Percentiles rank a stretch among this genome's conserved stretches.
Conservation (phyloP, 2,797 vertebrate genomes). For the Anomalospiza imberbis region DNA sequence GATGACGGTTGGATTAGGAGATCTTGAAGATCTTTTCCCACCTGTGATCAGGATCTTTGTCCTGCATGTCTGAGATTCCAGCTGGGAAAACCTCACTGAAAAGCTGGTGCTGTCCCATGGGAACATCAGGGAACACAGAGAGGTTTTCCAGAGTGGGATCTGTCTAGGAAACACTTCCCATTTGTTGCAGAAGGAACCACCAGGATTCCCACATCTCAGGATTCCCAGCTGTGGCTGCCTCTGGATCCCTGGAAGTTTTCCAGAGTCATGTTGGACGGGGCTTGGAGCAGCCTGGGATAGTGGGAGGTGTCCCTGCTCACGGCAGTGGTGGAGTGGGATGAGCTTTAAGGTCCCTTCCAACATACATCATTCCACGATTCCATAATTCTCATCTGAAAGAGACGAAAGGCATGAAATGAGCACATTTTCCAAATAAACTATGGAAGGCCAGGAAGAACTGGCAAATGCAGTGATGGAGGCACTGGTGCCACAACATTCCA, state of each 20-base stretch:
- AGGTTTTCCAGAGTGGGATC: not conserved
- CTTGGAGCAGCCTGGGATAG: not conserved
- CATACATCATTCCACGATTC: not conserved
- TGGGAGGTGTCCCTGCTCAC: not conserved
- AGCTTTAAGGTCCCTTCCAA: not conserved
- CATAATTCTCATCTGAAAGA: not conserved
- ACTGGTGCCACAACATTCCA: too few relatives aligned
- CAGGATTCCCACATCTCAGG: not conserved
- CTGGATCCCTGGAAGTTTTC: not conserved
- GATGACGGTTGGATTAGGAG: not conserved
- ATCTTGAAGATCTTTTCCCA: not conserved
- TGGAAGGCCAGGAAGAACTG: not conserved
- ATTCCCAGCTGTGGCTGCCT: not conserved
- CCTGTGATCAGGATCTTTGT: not conserved
- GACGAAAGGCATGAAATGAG: not conserved
- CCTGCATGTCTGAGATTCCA: not conserved
- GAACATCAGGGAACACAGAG: not conserved
- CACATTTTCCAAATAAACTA: not conserved
- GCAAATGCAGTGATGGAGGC: not conserved
- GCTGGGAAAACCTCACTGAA: not conserved
- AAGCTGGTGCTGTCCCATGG: not conserved
- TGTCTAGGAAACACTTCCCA: not conserved
- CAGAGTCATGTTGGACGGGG: rapidly evolving
- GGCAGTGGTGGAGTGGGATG: not conserved
- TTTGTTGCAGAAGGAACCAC: not conserved